These are phyloP conservation scores for Anabacerthia variegaticeps DNA, from an alignment of 2,797 vertebrate genomes.

Conservation along the genomic window DNA sequence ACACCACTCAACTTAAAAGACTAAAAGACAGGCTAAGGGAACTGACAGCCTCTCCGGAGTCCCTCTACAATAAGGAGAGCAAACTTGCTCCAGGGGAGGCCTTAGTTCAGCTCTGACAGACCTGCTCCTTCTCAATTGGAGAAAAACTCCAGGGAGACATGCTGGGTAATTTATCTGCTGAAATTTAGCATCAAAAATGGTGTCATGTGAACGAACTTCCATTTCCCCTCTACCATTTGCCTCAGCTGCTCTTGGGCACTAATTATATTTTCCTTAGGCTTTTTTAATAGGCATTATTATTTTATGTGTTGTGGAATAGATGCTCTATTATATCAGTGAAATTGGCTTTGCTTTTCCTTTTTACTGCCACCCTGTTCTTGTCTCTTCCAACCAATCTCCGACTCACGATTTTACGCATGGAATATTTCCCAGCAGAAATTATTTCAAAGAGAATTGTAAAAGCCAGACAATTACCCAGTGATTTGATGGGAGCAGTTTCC, in stretches of 20 bases:
- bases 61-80: not conserved
- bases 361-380: not conserved
- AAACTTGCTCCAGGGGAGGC: not conserved
- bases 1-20: slow-evolving; percentile 18
- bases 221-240: not conserved
- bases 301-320: not conserved
- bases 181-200: not conserved
- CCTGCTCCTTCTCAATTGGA: not conserved
- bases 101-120: not conserved
- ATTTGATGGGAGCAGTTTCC: not conserved
- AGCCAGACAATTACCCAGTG: not conserved
- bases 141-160: not conserved
- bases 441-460: not conserved
- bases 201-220: not conserved
- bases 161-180: not conserved
- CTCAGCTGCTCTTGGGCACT: not conserved
- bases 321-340: not conserved
- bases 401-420: not conserved
- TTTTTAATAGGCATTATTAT: not conserved
- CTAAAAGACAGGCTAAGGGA: not conserved
- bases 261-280: not conserved
- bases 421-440: not conserved
- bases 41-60: not conserved
- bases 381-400: not conserved
- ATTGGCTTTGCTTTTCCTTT: not conserved